Evolutionary conservation across 2,797 vertebrate genomes (phyloP).

Genomic region (Tenualosa ilisha): DNA sequence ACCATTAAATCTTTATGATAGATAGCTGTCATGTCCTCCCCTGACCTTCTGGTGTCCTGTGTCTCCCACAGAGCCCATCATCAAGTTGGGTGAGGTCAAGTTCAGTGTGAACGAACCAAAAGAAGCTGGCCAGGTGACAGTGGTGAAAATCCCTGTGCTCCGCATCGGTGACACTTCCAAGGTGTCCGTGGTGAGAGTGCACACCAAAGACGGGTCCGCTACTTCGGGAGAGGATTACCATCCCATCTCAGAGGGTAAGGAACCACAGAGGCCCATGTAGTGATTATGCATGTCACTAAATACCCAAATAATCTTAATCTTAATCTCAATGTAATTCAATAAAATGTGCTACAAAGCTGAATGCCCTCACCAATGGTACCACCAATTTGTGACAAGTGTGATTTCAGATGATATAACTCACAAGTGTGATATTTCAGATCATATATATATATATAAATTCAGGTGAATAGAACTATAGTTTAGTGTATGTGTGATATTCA

Average conservation of each 20-base stretch:
- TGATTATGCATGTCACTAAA: neutral
- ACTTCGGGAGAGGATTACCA: constrained; percentile 92
- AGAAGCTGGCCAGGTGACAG: constrained; percentile 73
- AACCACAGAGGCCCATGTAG: neutral
- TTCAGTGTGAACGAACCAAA: constrained; percentile 88
- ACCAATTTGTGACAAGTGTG: neutral
- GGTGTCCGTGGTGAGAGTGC: constrained; percentile 88
- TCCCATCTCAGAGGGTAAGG: constrained; percentile 88
- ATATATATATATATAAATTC: neutral
- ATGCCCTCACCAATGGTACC: neutral
- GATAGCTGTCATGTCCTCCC: neutral
- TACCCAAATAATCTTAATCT: neutral
- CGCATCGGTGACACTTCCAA: constrained; percentile 88
- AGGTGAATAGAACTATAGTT: neutral
- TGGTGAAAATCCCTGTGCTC: constrained; percentile 84
- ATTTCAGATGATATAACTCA: neutral
- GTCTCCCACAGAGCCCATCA: constrained; percentile 80
- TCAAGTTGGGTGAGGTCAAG: constrained; percentile 88
- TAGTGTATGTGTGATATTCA: neutral
- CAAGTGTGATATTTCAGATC: too few species aligned
- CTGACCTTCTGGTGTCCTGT: constrained; percentile 35
- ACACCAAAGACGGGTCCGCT: constrained; percentile 95
- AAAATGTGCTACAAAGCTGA: neutral
- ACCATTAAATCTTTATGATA: too few species aligned
- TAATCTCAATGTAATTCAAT: neutral